phyloP scores from a whole-genome alignment of 1,140 invertebrate species.

The Druon quercuslanigerum region DNA sequence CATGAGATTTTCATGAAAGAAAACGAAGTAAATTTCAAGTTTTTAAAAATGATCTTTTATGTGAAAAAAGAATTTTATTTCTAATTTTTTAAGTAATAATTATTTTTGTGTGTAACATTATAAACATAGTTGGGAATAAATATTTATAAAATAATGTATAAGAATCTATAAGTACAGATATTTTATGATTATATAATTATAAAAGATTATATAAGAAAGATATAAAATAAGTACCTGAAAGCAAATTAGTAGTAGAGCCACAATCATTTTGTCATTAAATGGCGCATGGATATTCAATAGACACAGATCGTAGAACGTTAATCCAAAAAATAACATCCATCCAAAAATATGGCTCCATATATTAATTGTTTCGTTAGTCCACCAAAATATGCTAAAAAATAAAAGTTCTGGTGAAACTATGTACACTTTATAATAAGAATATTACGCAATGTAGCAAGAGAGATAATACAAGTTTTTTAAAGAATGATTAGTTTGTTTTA shows the following conservation, averaged over 20 bases:
- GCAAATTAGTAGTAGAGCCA: slow-evolving; percentile 87
- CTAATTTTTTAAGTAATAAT: background rate
- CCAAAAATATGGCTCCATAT: slow-evolving; percentile 98
- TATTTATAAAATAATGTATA: too few relatives aligned
- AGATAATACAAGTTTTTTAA: too few relatives aligned
- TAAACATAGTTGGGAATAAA: too few relatives aligned
- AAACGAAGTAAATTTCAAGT: slow-evolving; percentile 9
- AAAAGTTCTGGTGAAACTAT: slow-evolving; percentile 33
- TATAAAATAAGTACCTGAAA: slow-evolving; percentile 82
- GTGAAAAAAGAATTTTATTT: slow-evolving; percentile 28
- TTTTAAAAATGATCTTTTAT: background rate
- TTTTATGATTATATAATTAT: background rate
- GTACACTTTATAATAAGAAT: background rate
- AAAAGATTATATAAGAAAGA: background rate
- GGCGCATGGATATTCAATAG: slow-evolving; percentile 86
- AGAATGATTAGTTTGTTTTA: too few relatives aligned
- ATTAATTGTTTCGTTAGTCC: slow-evolving; percentile 98
- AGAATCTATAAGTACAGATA: too few relatives aligned
- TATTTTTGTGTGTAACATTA: too few relatives aligned
- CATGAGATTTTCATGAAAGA: background rate
- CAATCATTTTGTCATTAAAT: slow-evolving; percentile 88
- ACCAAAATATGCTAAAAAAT: slow-evolving; percentile 89
- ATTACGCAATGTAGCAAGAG: background rate
- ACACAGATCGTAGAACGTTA: slow-evolving; percentile 90
- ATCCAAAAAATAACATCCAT: slow-evolving; percentile 89